A percentile compares a stretch with the other conserved stretches of the same genome.
These are phyloP conservation scores for Neelides sp. DNA, from an alignment of 1,140 invertebrate genomes.

Conservation along the genomic window DNA sequence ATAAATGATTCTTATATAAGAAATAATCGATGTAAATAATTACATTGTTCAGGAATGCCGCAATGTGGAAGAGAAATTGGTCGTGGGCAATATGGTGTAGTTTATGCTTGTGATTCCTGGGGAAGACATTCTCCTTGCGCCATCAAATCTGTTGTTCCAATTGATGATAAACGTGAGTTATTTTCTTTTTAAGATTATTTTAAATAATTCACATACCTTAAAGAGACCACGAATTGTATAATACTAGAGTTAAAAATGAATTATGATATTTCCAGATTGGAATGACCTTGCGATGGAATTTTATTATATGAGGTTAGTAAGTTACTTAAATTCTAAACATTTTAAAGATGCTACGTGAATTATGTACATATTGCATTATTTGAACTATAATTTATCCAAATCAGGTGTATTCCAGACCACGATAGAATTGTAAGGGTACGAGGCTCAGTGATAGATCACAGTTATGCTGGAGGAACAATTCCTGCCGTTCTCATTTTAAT, in stretches of 20 bases:
- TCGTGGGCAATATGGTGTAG: conserved; percentile 83
- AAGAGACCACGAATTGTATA: too few species aligned
- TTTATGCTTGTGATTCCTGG: conserved; percentile 72
- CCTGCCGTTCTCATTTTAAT: conserved; percentile 72
- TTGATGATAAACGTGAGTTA: conserved; percentile 78
- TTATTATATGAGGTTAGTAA: conserved; percentile 57
- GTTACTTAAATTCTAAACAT: conserved; percentile 1
- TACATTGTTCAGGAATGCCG: conserved; percentile 50
- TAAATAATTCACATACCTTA: too few species aligned
- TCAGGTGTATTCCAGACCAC: conserved; percentile 68
- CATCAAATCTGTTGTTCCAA: conserved; percentile 80
- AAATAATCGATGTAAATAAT: too few species aligned
- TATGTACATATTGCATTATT: neutral
- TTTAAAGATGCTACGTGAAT: neutral
- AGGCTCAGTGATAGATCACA: conserved; percentile 72
- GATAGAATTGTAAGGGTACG: conserved; percentile 64
- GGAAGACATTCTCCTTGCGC: conserved; percentile 53
- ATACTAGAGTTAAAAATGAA: too few species aligned
- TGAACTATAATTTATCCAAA: conserved; percentile 13
- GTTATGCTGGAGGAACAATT: conserved; percentile 50
- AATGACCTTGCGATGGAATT: conserved; percentile 85
- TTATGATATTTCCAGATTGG: too few species aligned
- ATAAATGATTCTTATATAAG: too few species aligned
- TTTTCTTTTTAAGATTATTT: too few species aligned
- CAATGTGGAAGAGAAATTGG: conserved; percentile 68